Evolutionary conservation across 2,797 vertebrate species (phyloP), one percentile per base, ranked within the genome.

Genomic region (Molossus alvarezi): DNA sequence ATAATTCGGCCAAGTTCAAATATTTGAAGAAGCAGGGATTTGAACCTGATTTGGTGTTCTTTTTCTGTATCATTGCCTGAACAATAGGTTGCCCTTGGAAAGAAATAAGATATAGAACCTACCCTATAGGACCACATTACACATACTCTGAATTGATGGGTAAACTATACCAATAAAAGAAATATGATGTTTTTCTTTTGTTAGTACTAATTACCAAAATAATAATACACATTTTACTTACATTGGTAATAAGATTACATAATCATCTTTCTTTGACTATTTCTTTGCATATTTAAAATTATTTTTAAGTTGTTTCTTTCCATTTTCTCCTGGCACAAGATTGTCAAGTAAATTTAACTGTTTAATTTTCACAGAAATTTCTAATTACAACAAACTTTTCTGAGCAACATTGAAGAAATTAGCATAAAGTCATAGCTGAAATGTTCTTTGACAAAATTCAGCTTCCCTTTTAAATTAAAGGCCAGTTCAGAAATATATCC

Each of bases 401-500:
- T 53, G 33, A 77, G 15, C 20, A 89, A 37, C 23, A 72, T 0
- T 76, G 18, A 95, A 65, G 29, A 72, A 83, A 60, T 72, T 23
- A 80, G 15, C 71, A 33, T 65, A 67, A 93, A 94, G 27, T 37
- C 1, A 62, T 37, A 55, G 14, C 25, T 62, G 20, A 73, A 73
- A 86, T 33, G 51, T 75, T 25, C 57, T 51, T 79, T 83, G 29
- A 91, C 7, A 62, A 72, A 94, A 87, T 5, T 92, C 11, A 25
- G 13, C 64, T 92, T 51, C 9, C 17, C 14, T 86, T 57, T 69
- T 73, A 76, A 80, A 95, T 79, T 69, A 72, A 80, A 96, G 55
- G 13, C 2, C 23, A 79, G 6, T 48, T 95, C n/a, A 88, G 41
- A 95, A 94, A 82, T n/a, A 12, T 10, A 57, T 3, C 65, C 15